Base-by-base conservation (phyloP, 2,113 vertebrate genomes). In the Myrmecophaga tridactyla region DNA sequence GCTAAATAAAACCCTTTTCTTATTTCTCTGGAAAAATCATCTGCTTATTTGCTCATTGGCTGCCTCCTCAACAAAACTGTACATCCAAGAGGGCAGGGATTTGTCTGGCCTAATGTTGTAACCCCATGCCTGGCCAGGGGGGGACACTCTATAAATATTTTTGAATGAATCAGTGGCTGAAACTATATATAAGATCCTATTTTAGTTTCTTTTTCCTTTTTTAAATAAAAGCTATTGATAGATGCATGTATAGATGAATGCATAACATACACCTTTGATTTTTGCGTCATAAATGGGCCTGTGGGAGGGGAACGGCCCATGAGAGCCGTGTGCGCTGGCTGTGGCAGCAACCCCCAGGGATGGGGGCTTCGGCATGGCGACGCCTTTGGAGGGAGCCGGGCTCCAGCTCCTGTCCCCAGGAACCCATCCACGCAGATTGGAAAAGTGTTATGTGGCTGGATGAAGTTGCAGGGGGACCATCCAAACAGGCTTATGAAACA, bases 341-440 rank as follows among this genome's bases (percentile, higher is more conserved):
- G 9, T 43, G 62, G 58, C 9, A 29, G 77, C 41, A 36, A 58
- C 34, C 5, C 1, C n/a, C 13, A 31, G 83, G 1, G 29, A 85
- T 62, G 9, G 77, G n/a, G 23, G 25, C n/a, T 80, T 34, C n/a
- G 76, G 39, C 48, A 36, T 27, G 23, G 48, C 27, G 23, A 6
- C 17, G 17, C 86, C 83, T 84, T 20, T 1, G 88, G 94, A 87
- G 72, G 12, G 20, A 18, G 46, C 31, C 2, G 25, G 58, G 58
- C 85, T 56, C 65, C n/a, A 1, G 20, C 51, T 93, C 73, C 25
- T 0, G 83, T 93, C 94, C 91, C 96, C 84, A 41, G 89, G 65
- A 94, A 43, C 75, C 41, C 92, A 96, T 97, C 92, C 46, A 27
- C 84, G 69, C 93, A 96, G 88, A 97, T 62, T 93, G 95, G 87